Evolutionary conservation across 1,140 invertebrate species (phyloP).

Genomic region (Drosophila pectinifera): DNA sequence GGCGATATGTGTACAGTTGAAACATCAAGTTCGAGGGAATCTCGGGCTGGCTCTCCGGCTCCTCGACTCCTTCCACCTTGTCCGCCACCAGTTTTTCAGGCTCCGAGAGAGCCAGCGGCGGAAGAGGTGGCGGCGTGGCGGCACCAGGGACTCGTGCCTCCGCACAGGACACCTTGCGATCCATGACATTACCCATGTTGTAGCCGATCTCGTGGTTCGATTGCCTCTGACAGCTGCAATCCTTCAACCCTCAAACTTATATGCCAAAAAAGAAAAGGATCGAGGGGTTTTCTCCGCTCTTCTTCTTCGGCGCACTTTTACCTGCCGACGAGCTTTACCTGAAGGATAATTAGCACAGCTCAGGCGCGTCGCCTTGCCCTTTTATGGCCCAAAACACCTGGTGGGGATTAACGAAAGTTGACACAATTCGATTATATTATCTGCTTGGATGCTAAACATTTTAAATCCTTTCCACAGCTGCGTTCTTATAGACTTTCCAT

Average conservation of each 20-base stretch:
- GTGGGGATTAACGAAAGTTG: slow-evolving; percentile 40
- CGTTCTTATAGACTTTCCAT: slow-evolving; percentile 12
- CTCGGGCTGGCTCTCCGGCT: background rate
- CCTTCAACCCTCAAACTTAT: slow-evolving; percentile 40
- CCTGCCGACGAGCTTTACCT: slow-evolving; percentile 43
- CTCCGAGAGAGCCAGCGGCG: slow-evolving; percentile 3
- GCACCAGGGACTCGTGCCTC: slow-evolving; percentile 18
- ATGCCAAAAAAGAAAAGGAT: slow-evolving; percentile 1
- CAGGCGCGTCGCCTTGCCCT: background rate
- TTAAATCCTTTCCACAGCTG: slow-evolving; percentile 4
- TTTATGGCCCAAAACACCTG: slow-evolving; percentile 47
- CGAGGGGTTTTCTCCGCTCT: background rate
- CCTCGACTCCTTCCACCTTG: background rate
- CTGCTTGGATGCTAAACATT: slow-evolving; percentile 1
- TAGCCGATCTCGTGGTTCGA: slow-evolving; percentile 29
- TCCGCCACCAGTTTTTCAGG: background rate
- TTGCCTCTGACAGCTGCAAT: slow-evolving; percentile 56
- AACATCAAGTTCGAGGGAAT: slow-evolving; percentile 32
- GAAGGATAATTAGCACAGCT: background rate
- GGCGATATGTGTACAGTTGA: slow-evolving; percentile 65
- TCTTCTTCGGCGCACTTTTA: background rate
- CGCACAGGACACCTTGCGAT: slow-evolving; percentile 36
- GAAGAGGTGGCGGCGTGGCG: background rate
- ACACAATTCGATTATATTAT: slow-evolving; percentile 18
- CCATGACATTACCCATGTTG: slow-evolving; percentile 59